Evolutionary conservation across 64 coral and sea anemone genomes (phyloP).

Genomic region (Montipora capricornis): DNA sequence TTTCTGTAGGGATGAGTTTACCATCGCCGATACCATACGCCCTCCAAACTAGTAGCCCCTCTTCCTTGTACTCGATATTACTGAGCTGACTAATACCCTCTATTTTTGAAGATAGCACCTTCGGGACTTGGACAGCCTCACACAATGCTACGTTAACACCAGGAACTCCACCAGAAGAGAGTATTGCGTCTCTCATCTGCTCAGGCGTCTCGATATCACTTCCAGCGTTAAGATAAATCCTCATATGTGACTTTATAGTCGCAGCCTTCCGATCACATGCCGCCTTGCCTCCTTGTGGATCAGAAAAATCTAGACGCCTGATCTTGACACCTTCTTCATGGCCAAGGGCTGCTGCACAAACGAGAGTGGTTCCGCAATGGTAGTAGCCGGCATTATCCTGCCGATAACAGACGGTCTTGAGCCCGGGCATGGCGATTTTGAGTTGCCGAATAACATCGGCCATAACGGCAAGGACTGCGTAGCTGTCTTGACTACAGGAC

Average conservation of each 20-base stretch:
- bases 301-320: slow-evolving; percentile 61
- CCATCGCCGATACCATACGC: too few relatives aligned
- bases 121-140: slow-evolving; percentile 48
- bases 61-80: too few relatives aligned
- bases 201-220: slow-evolving; percentile 46
- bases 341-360: slow-evolving; percentile 45
- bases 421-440: slow-evolving; percentile 11
- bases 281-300: slow-evolving; percentile 53
- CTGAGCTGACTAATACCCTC: slow-evolving; percentile 1
- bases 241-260: slow-evolving; percentile 58
- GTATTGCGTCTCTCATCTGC: slow-evolving; percentile 33
- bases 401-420: slow-evolving; percentile 9
- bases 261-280: slow-evolving; percentile 55
- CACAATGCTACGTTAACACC: slow-evolving; percentile 58
- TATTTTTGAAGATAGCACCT: neutral
- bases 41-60: too few relatives aligned
- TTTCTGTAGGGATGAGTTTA: too few relatives aligned
- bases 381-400: slow-evolving; percentile 14
- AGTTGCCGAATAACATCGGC: slow-evolving; percentile 14
- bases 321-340: slow-evolving; percentile 44
- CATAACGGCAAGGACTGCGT: slow-evolving; percentile 11
- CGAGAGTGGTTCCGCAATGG: slow-evolving; percentile 47
- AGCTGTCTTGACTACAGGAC: neutral
- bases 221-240: slow-evolving; percentile 39
- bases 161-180: slow-evolving; percentile 17